phyloP scores from a whole-genome alignment of 23 tunicate genomes.

The Phallusia fumigata region DNA sequence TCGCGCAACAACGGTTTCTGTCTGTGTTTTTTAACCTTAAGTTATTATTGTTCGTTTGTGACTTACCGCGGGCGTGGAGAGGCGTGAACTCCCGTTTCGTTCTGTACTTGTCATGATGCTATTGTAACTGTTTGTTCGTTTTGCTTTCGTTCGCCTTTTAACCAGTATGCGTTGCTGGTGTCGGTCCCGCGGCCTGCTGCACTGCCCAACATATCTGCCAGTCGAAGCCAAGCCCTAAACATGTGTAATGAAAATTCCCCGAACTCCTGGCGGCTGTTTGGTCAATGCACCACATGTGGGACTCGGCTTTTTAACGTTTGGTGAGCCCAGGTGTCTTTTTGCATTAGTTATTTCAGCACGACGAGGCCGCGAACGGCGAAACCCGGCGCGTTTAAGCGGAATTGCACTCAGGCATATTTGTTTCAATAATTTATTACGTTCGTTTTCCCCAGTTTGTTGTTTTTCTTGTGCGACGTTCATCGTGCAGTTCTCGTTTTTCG shows the following conservation, averaged over 20 bases:
- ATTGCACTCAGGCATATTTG: slow-evolving; percentile 13
- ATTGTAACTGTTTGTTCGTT: not conserved
- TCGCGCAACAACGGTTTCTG: slow-evolving; percentile 10
- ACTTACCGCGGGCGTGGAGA: not conserved
- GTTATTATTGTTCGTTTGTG: not conserved
- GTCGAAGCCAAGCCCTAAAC: not conserved
- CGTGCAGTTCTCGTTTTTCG: slow-evolving; percentile 12
- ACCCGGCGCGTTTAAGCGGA: slow-evolving; percentile 1
- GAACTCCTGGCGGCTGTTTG: slow-evolving; percentile 4
- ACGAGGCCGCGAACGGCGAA: not conserved
- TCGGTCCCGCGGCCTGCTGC: not conserved
- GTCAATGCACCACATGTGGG: not conserved
- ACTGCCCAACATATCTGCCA: not conserved
- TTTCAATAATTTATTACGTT: slow-evolving; percentile 10
- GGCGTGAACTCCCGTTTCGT: slow-evolving; percentile 10
- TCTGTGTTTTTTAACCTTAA: slow-evolving; percentile 8
- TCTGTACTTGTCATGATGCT: not conserved
- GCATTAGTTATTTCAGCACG: slow-evolving; percentile 3
- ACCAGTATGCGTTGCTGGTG: not conserved
- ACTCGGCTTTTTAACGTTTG: slow-evolving; percentile 11
- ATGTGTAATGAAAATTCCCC: too few species aligned
- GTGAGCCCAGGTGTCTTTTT: slow-evolving; percentile 11
- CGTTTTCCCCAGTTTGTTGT: not conserved
- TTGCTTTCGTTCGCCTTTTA: not conserved
- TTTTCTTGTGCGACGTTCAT: slow-evolving; percentile 4